Base-by-base conservation (phyloP, 2,113 vertebrate species). In the Engystomops pustulosus region DNA sequence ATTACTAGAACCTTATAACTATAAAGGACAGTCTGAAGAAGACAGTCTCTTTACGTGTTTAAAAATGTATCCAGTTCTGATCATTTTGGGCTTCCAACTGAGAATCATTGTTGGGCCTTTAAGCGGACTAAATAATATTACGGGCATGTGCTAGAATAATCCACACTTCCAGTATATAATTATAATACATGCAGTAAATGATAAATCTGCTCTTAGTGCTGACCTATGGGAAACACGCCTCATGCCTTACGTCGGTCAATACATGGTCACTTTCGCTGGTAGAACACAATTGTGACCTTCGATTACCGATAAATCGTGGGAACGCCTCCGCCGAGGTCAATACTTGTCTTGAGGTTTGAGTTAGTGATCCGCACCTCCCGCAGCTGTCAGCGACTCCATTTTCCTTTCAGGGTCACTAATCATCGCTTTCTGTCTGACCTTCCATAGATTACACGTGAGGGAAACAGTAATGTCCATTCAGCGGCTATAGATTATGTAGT, bases 271-370 rank as follows among this genome's bases (percentile, higher is more conserved):
- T 18, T 30, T 7, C 41, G 69, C 69, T 74, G 70, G 23, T 74
- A 15, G 44, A 74, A 74, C 44, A 74, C 44, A 74, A 74, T 25
- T 45, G 23, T 27, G 44, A 49, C 70, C 70, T 72, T 72, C 70
- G 70, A 47, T 72, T 72, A 47, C 41, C 25, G 25, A 72, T 72
- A 1, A 25, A 45, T 74, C 32, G 15, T 17, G 27, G 27, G 45
- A 49, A 49, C 71, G 71, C 17, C 44, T 2, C 38, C 4, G 12
- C 12, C 8, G 38, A 30, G 70, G 15, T 74, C 70, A 47, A 72
- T 72, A 72, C 41, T 8, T 27, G 41, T 47, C 70, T 45, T 45
- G 11, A 45, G 44, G 44, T 0, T 25, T 74, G 71, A 47, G 17
- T 2, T 74, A 47, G 70, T 6, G 44, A 30, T 32, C 14, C 1